These are phyloP conservation scores for Phoenicopterus ruber DNA, from an alignment of 2,113 vertebrate genomes.

Conservation along the genomic window DNA sequence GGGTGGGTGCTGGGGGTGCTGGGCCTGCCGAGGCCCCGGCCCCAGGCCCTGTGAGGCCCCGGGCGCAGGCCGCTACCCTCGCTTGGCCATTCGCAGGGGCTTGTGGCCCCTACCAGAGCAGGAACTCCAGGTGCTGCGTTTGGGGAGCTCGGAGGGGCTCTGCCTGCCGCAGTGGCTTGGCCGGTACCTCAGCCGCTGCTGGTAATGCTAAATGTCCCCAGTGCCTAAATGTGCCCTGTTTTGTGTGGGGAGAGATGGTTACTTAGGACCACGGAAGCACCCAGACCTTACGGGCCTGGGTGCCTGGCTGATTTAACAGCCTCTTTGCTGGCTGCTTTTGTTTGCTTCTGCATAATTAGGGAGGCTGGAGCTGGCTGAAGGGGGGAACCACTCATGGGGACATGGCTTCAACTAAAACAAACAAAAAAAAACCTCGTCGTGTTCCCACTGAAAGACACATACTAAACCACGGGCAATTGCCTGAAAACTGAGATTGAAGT, in stretches of 20 bases:
- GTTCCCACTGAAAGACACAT: not conserved
- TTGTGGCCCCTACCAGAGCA: too few relatives aligned
- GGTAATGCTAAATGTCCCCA: not conserved
- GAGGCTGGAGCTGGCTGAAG: not conserved
- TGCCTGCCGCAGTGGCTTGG: too few relatives aligned
- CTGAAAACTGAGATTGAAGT: not conserved
- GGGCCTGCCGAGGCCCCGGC: too few relatives aligned
- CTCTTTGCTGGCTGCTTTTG: not conserved
- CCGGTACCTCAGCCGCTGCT: not conserved
- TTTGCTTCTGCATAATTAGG: not conserved
- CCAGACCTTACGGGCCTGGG: not conserved
- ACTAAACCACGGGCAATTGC: not conserved
- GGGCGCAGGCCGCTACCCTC: accelerated
- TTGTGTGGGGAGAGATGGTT: not conserved
- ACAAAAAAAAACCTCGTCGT: not conserved
- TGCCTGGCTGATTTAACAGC: not conserved
- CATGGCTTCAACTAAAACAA: not conserved
- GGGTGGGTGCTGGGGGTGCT: accelerated
- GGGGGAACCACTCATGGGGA: not conserved
- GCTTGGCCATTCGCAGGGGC: not conserved
- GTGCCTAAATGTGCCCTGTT: not conserved
- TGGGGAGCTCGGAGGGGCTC: not conserved
- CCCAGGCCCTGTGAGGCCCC: too few relatives aligned
- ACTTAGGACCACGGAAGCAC: not conserved
- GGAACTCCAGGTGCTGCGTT: not conserved